Evolutionary conservation across 2,113 vertebrate species (phyloP), one percentile per base, ranked within the genome.

Genomic region (Tympanuchus pallidicinctus): DNA sequence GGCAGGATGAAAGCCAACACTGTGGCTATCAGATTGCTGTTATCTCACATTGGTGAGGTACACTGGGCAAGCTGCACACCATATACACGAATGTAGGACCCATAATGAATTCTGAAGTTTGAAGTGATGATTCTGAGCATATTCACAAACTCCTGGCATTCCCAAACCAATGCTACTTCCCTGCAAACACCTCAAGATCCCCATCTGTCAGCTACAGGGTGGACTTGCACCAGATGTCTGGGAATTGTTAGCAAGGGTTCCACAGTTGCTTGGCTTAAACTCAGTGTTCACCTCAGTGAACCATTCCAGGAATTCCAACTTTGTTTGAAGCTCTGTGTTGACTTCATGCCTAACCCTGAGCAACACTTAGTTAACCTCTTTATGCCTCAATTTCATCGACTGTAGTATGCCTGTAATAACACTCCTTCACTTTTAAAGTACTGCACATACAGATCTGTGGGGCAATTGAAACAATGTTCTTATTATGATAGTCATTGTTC

Each of bases 31-130:
- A 42, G 63, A 32, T 7, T 54, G 18, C 34, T 69, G 8, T 27
- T 54, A 18, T 24, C 8, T 45, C 27, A 13, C 1, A 1, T 8
- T 56, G 27, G 15, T 54, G 15, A 54, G 52, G 52, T 54, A 12
- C 1, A 1, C 16, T 60, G 50, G 25, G 21, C 10, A 69, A 38
- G 21, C 10, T 61, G 24, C 3, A 18, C 0, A 0, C 4, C 4
- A 2, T 22, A 77, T 60, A 70, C 36, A 24, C 5, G 7, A 28
- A 36, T 0, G 0, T 11, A 65, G 32, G 10, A 22, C 15, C 17
- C 18, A 10, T 40, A 36, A 27, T 0, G 1, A 84, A 1, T 50
- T 73, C 13, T 13, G 38, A 66, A 61, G 4, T 8, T 77, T 73
- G 59, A 38, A 45, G 40, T 57, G 56, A 66, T 63, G 6, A 17